These are phyloP conservation scores for Euschistus heros DNA, from an alignment of 1,140 invertebrate species.

Conservation along the genomic window DNA sequence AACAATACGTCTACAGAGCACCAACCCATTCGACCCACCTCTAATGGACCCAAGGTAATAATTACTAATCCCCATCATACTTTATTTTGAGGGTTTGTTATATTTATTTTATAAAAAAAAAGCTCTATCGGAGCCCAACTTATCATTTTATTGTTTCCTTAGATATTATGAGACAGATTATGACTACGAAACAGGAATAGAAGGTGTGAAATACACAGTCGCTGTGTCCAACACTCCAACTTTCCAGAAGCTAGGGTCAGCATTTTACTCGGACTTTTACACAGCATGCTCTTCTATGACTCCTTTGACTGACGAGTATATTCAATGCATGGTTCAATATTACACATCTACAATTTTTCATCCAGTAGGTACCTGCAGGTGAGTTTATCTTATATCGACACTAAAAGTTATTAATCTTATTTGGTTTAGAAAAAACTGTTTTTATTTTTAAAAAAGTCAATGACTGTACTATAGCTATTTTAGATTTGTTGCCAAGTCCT, in stretches of 20 bases:
- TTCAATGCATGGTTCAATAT: conserved; percentile 7
- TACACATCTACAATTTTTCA: conserved; percentile 14
- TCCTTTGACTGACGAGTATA: background rate
- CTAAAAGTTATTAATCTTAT: too few species aligned
- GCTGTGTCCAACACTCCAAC: background rate
- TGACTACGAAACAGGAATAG: background rate
- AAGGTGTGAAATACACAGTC: background rate
- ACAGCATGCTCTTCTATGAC: background rate
- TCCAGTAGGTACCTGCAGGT: conserved; percentile 6
- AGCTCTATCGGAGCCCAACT: too few species aligned
- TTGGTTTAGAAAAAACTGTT: too few species aligned
- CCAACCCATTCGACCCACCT: conserved; percentile 7
- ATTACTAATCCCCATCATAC: too few species aligned
- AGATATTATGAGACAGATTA: background rate
- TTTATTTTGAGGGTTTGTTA: too few species aligned
- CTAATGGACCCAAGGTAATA: conserved; percentile 18
- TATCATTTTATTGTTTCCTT: background rate
- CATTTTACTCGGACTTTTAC: background rate
- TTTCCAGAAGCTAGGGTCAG: conserved; percentile 5
- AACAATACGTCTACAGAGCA: background rate
- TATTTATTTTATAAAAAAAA: too few species aligned
- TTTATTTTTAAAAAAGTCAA: too few species aligned
- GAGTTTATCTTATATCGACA: too few species aligned
- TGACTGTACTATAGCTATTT: too few species aligned
- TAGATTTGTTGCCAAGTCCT: too few species aligned